Evolutionary conservation across 2,797 vertebrate species (phyloP).

Genomic region (Gymnodraco acuticeps): DNA sequence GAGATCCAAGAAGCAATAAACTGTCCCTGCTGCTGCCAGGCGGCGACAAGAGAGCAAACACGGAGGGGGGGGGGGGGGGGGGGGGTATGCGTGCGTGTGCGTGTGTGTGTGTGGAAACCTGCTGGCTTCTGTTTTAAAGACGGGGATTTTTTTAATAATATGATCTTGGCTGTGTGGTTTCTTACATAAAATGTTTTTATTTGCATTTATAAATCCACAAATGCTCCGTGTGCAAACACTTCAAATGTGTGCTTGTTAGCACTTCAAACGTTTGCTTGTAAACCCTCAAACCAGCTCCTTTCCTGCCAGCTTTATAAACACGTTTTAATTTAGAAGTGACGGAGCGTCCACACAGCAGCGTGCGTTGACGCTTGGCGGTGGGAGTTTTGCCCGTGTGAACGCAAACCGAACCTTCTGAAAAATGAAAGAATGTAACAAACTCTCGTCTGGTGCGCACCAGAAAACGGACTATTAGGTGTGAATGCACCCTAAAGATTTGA

Average conservation of each 20-base stretch:
- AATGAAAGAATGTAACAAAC: no score
- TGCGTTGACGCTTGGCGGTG: no score
- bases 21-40: conserved; percentile 53
- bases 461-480: no score
- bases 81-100: no score
- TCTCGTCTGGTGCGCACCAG: no score
- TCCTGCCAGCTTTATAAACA: conserved; percentile 34
- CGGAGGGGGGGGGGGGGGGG: background rate
- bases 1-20: conserved; percentile 36
- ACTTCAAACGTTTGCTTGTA: conserved; percentile 27
- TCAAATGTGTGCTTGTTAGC: conserved; percentile 24
- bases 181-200: conserved; percentile 12
- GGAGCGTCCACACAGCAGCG: no score
- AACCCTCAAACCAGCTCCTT: conserved; percentile 21
- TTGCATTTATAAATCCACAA: conserved; percentile 4
- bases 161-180: conserved; percentile 28
- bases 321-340: conserved; percentile 57
- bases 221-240: conserved; percentile 17
- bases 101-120: conserved; percentile 12
- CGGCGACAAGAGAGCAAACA: conserved; percentile 30
- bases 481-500: no score
- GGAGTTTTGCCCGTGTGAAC: no score
- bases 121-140: conserved; percentile 22
- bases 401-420: no score
- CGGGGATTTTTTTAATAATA: conserved; percentile 13